A percentile compares a stretch with the other conserved stretches of the same genome.
Conservation (phyloP, 2,797 vertebrate genomes). For the Saxicola maurus region DNA sequence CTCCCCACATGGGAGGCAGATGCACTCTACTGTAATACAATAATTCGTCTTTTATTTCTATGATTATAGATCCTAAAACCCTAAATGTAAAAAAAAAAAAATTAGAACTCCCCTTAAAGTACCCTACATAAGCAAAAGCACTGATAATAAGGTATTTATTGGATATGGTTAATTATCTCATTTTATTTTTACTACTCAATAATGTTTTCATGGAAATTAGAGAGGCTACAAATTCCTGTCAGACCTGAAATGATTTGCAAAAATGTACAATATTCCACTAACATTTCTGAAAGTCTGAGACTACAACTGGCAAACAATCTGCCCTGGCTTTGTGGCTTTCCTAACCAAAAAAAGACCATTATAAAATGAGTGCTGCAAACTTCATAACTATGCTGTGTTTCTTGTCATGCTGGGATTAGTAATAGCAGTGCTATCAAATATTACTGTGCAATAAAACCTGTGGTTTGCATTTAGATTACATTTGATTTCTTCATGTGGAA, state of each 20-base stretch:
- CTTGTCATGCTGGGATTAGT: conserved; percentile 65
- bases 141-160: background rate
- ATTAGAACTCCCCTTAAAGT: background rate
- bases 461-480: conserved; percentile 69
- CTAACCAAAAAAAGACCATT: conserved; percentile 4
- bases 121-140: background rate
- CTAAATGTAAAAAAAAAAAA: background rate
- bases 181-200: background rate
- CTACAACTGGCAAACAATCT: background rate
- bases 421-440: conserved; percentile 53
- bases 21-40: background rate
- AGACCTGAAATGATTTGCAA: background rate
- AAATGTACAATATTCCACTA: background rate
- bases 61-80: background rate
- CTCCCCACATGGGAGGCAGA: background rate
- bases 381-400: conserved; percentile 31
- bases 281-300: background rate
- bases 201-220: background rate
- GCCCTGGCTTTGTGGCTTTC: background rate
- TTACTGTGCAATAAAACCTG: conserved; percentile 47
- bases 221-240: background rate
- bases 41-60: background rate
- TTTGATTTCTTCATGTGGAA: conserved; percentile 61
- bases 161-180: background rate
- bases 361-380: conserved; percentile 23